Evolutionary conservation across 2,797 vertebrate species (phyloP), one percentile per base, ranked within the genome.

Genomic region (Paratrypauchen microcephalus): DNA sequence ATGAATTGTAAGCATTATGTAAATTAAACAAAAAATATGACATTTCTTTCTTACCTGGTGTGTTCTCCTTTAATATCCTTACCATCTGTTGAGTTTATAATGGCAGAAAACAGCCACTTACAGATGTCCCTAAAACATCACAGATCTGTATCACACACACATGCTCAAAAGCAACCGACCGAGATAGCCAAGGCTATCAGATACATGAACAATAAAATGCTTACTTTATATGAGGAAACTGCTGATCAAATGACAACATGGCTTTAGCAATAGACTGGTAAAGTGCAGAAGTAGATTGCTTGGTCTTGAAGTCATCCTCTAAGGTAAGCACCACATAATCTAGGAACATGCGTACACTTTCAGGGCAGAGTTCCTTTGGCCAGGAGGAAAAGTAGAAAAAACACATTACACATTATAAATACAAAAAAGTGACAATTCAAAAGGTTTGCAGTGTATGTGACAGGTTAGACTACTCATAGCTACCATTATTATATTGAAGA

Each of bases 311-410:
- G 79, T 99, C 96, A 0, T 99, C 97, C 71, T 98, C 95, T 74
- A 99, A 83, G 7, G 96, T 98, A 87, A 96, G 95, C 0, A 96
- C 87, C 6, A 95, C 90, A 0, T 98, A 99, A 52, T 97, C 95
- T 77, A 99, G 84, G 62, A 98, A 90, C 72, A 98, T 92, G 60
- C 93, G 76, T 28, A 89, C 77, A 5, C 94, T 89, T 0, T 94
- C 92, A 19, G 65, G 75, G 6, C 55, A 74, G 64, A 71, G 73
- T 68, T 54, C 85, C 59, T 56, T 82, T 48, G 63, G 32, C 3
- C 21, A 16, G 24, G 23, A 64, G 11, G 5, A 41, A 47, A 8
- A 9, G 32, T 19, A 11, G 7, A 4, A 36, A 60, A 9, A 36
- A 23, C 9, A n/a, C 6, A 32, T 1, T 11, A 36, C 58, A 30